Base-by-base conservation (phyloP, 1,140 invertebrate species). In the Lucilia cuprina region DNA sequence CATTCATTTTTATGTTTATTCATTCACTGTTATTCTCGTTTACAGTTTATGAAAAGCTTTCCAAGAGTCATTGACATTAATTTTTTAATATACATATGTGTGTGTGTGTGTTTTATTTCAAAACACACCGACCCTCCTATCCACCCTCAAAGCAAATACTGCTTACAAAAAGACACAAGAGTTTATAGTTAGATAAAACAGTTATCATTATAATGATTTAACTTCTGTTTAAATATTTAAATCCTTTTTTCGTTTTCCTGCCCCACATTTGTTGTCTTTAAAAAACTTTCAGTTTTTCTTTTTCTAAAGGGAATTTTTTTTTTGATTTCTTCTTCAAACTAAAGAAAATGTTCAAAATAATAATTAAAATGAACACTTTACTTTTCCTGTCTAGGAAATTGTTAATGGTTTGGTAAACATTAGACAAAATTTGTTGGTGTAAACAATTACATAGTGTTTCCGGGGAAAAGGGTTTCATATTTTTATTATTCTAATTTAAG, bases 41-140 rank as follows among this genome's bases (percentile, higher is more conserved):
- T 70, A 21, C 14, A n/a, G 55, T 70, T 70, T 70, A 21, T 70
- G 19, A 25, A 25, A 25, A 70, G 65, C 65, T 70, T 70, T 70
- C 21, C 65, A 70, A 70, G 21, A 70, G 65, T 70, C 65, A 70
- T 70, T 70, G 65, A 70, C 65, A 70, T 70, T 70, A 21, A 70
- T 60, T 60, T 60, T 70, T 21, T 70, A 70, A 70, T 30, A 30
- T n/a, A n/a, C n/a, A n/a, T n/a, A n/a, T n/a, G n/a, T 70, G 65
- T 21, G n/a, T 19, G 65, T 21, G 65, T 21, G 55, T 14, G 55
- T 3, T 41, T 41, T 5, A 10, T 10, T 41, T 41, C 10, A 41
- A 8, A 41, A n/a, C n/a, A n/a, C n/a, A n/a, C n/a, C 41, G 7
- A 10, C 41, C 41, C 41, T 41, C 41, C 25, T 41, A 2, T 5